A percentile compares a stretch with the other conserved stretches of the same genome.
Conservation (phyloP, 2,113 vertebrate genomes). For the Gavia stellata region DNA sequence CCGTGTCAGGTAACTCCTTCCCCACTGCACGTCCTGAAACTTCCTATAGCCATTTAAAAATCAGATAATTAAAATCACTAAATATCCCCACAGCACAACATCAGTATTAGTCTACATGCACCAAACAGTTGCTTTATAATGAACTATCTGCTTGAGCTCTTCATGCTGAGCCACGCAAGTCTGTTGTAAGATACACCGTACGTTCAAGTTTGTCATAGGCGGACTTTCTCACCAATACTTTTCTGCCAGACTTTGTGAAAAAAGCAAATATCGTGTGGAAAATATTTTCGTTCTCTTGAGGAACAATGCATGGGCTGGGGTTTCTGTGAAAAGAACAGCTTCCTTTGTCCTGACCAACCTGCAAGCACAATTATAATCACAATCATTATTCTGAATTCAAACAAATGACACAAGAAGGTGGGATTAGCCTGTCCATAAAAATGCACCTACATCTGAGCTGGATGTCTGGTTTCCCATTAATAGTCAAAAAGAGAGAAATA, state of each 20-base stretch:
- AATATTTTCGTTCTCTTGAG: conserved; percentile 91
- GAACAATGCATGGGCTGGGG: conserved; percentile 86
- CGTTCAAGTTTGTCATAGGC: neutral
- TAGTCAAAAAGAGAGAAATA: neutral
- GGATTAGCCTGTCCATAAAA: neutral
- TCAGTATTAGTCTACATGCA: neutral
- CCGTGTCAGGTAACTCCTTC: neutral
- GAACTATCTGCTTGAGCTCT: neutral
- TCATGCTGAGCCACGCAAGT: neutral
- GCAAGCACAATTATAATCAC: conserved; percentile 33
- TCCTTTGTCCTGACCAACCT: conserved; percentile 88
- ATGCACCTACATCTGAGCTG: neutral
- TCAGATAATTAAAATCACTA: neutral
- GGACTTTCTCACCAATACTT: conserved; percentile 87
- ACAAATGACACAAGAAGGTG: neutral
- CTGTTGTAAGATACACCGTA: neutral
- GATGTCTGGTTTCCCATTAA: neutral
- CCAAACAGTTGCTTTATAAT: neutral
- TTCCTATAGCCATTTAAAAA: neutral
- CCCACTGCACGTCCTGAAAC: neutral
- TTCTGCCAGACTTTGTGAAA: conserved; percentile 95
- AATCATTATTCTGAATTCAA: neutral
- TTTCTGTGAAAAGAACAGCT: conserved; percentile 89
- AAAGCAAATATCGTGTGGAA: conserved; percentile 97
- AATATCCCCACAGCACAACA: neutral